Percentiles rank a stretch among this genome's conserved stretches.
phyloP scores from a whole-genome alignment of 1,140 invertebrate species.

The Pseudomyrmex flavicornis region DNA sequence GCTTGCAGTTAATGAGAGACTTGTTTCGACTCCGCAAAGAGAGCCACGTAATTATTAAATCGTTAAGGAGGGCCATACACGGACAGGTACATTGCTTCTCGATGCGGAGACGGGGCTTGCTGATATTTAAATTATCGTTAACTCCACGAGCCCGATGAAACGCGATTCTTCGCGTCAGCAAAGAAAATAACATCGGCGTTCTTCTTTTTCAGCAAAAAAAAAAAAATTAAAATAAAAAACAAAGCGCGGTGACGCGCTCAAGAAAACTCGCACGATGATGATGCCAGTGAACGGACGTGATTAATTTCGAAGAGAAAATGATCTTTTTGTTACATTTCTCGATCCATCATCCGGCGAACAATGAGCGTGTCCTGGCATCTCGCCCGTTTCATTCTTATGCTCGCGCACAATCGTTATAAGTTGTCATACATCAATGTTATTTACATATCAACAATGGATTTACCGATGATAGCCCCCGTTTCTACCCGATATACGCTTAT shows the following conservation, averaged over 20 bases:
- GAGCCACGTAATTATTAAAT: slow-evolving; percentile 66
- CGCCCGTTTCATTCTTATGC: slow-evolving; percentile 16
- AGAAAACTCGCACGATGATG: background rate
- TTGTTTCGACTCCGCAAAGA: slow-evolving; percentile 51
- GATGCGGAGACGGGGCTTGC: background rate
- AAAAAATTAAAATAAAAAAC: too few species aligned
- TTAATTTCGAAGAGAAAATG: slow-evolving; percentile 74
- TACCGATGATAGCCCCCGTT: slow-evolving; percentile 2
- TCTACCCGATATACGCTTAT: slow-evolving; percentile 26
- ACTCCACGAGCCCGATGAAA: slow-evolving; percentile 11
- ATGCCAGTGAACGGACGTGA: slow-evolving; percentile 49
- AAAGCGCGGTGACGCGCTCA: background rate
- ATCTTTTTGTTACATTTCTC: slow-evolving; percentile 56
- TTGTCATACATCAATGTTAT: slow-evolving; percentile 68
- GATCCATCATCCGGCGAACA: slow-evolving; percentile 64
- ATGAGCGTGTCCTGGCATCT: slow-evolving; percentile 44
- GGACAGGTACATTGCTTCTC: slow-evolving; percentile 34
- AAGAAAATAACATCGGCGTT: background rate
- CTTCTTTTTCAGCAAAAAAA: background rate
- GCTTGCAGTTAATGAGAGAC: slow-evolving; percentile 54
- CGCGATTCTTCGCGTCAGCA: background rate
- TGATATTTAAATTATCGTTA: slow-evolving; percentile 64
- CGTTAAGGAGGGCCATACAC: slow-evolving; percentile 58
- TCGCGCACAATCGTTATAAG: slow-evolving; percentile 60
- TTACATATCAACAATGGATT: slow-evolving; percentile 56